phyloP scores from a whole-genome alignment of 2,113 vertebrate species.

The Hoplias malabaricus region DNA sequence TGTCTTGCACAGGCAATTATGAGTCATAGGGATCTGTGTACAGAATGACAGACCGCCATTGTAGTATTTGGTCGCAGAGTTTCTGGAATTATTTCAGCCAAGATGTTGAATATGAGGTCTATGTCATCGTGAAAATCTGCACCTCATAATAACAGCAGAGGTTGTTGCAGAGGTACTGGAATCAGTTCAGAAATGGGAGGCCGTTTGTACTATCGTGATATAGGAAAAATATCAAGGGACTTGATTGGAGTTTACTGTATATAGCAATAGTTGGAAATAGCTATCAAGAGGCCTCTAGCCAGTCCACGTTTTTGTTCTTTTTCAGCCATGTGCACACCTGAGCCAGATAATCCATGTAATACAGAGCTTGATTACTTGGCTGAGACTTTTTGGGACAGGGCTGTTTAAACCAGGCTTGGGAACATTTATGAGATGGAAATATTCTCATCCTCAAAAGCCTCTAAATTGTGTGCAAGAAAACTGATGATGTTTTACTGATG shows the following conservation, averaged over 20 bases:
- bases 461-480: not conserved
- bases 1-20: not conserved
- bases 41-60: not conserved
- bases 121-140: not conserved
- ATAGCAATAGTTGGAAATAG: not conserved
- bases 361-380: not conserved
- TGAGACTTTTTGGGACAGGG: not conserved
- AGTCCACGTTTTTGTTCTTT: not conserved
- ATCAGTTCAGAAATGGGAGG: not conserved
- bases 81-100: not conserved
- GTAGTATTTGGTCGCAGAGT: not conserved
- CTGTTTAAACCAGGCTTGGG: not conserved
- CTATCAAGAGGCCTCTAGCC: not conserved
- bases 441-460: not conserved
- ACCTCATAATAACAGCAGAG: not conserved
- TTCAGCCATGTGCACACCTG: not conserved
- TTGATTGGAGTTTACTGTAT: not conserved
- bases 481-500: conserved; percentile 2
- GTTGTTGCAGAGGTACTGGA: not conserved
- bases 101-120: not conserved
- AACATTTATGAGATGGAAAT: not conserved
- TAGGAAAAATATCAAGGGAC: no score
- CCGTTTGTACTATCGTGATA: not conserved
- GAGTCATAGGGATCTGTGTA: not conserved
- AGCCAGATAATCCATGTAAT: not conserved